Conservation (phyloP, 1,140 invertebrate species). For the Procambarus virginalis region DNA sequence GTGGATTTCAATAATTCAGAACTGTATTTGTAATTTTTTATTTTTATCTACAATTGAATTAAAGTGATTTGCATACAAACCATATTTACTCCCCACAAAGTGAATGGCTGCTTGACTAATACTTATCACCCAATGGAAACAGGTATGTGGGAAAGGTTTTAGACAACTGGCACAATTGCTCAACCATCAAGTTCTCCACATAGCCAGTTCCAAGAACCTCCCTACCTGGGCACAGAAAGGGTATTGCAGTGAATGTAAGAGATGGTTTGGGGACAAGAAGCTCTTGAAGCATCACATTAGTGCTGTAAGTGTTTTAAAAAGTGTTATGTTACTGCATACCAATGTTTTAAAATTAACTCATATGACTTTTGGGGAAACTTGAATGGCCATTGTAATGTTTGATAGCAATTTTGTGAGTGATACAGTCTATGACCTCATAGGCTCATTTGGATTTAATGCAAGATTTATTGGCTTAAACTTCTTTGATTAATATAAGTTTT, state of each 20-base stretch:
- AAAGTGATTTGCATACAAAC: too few relatives aligned
- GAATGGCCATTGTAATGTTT: too few relatives aligned
- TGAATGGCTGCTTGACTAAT: neutral
- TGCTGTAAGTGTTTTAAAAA: conserved; percentile 13
- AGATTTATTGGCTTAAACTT: neutral
- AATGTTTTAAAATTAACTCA: too few relatives aligned
- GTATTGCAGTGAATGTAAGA: conserved; percentile 39
- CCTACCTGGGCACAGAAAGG: conserved; percentile 42
- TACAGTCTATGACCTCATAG: too few relatives aligned
- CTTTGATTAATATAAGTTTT: neutral
- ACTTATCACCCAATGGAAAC: neutral
- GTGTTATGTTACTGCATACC: too few relatives aligned
- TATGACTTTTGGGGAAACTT: too few relatives aligned
- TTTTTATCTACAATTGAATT: too few relatives aligned
- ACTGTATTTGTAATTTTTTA: too few relatives aligned
- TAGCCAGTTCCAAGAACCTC: conserved; percentile 5
- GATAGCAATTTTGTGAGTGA: neutral
- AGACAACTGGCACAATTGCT: conserved; percentile 46
- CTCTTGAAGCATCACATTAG: conserved; percentile 19
- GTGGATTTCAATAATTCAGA: too few relatives aligned
- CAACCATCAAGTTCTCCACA: conserved; percentile 47
- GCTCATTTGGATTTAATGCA: neutral
- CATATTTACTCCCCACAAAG: too few relatives aligned
- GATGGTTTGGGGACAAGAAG: conserved; percentile 42
- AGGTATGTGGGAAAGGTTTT: conserved; percentile 48